Conservation (phyloP, 2,113 vertebrate species). For the Spilogale gracilis region DNA sequence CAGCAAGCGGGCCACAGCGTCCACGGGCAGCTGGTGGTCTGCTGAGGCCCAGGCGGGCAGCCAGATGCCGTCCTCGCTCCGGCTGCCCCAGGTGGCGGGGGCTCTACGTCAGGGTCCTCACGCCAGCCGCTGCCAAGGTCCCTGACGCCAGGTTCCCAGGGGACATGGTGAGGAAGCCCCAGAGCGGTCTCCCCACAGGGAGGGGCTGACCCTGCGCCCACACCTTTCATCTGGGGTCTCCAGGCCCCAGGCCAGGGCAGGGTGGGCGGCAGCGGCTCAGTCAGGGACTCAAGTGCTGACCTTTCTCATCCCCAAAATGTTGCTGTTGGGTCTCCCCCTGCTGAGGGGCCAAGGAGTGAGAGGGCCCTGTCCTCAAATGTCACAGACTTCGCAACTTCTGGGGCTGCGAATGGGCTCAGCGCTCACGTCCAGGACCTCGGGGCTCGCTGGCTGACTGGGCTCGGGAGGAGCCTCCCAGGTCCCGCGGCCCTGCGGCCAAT, state of each 20-base stretch:
- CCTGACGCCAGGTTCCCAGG: not conserved
- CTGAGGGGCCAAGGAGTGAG: no score
- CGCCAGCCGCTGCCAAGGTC: rapidly evolving
- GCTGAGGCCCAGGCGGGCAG: rapidly evolving
- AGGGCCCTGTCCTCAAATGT: no score
- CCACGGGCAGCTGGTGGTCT: rapidly evolving
- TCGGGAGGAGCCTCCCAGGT: no score
- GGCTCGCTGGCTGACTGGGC: not conserved
- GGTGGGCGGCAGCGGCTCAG: not conserved
- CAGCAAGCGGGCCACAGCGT: rapidly evolving
- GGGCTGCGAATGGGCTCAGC: not conserved
- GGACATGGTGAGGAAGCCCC: rapidly evolving
- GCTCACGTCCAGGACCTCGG: not conserved
- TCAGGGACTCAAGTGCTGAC: not conserved
- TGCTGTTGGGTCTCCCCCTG: not conserved
- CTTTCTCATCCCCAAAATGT: not conserved
- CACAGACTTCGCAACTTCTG: not conserved
- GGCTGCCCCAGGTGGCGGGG: rapidly evolving
- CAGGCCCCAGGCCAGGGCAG: not conserved
- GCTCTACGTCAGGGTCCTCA: rapidly evolving
- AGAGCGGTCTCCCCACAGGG: rapidly evolving
- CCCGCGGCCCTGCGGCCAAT: rapidly evolving
- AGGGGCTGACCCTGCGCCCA: not conserved
- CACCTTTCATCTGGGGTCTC: not conserved
- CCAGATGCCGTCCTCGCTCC: rapidly evolving